phyloP scores from a whole-genome alignment of 2,888 invertebrate genomes.

The Saturnia pavonia region DNA sequence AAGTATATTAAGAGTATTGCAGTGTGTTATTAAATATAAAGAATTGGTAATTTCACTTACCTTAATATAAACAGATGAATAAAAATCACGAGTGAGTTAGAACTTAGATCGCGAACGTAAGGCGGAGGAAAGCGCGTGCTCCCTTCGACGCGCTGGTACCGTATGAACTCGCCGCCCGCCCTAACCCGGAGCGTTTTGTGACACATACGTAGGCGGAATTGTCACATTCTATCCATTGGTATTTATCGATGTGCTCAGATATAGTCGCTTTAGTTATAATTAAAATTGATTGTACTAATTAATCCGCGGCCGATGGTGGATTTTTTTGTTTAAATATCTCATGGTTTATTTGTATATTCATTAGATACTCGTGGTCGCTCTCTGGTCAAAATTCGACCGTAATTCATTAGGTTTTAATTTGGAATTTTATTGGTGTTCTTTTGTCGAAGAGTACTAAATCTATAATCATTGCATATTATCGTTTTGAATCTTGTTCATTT shows the following conservation, averaged over 20 bases:
- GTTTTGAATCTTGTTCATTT: no score
- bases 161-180: constrained; percentile 54
- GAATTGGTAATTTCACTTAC: neutral
- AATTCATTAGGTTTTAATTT: no score
- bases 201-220: constrained; percentile 9
- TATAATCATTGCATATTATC: no score
- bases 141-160: constrained; percentile 42
- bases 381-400: no score
- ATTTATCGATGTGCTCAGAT: neutral
- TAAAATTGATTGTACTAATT: no score
- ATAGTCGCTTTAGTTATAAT: neutral
- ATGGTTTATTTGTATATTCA: no score
- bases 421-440: no score
- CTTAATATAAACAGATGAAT: constrained; percentile 29
- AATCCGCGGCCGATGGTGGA: no score
- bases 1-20: neutral
- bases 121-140: constrained; percentile 42
- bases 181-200: constrained; percentile 24
- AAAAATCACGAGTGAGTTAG: constrained; percentile 28
- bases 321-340: no score
- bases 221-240: constrained; percentile 21
- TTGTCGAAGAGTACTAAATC: no score
- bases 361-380: no score
- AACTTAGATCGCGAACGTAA: constrained; percentile 56
- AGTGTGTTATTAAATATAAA: neutral